Percentiles rank a stretch among this genome's conserved stretches.
phyloP scores from a whole-genome alignment of 2,888 invertebrate species.

The Diarsia brunnea region DNA sequence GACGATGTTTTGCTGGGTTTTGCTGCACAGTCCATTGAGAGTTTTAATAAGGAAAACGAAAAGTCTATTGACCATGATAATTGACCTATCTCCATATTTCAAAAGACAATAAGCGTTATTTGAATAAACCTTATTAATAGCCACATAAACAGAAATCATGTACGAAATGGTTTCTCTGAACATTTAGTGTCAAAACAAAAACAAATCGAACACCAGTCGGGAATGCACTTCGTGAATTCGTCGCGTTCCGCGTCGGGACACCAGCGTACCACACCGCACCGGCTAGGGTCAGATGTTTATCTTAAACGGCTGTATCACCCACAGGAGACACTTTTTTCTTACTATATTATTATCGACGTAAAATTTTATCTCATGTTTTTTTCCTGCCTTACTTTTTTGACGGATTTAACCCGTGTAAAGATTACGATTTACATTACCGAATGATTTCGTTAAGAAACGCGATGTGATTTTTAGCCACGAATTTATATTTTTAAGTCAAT shows the following conservation, averaged over 20 bases:
- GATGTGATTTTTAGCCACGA: conserved; percentile 33
- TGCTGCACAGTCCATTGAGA: not conserved
- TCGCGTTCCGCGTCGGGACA: conserved; percentile 84
- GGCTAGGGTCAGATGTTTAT: conserved; percentile 89
- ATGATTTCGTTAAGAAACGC: conserved; percentile 31
- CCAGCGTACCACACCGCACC: conserved; percentile 55
- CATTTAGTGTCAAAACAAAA: conserved; percentile 80
- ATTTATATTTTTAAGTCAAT: conserved; percentile 54
- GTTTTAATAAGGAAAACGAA: not conserved
- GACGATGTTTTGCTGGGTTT: not conserved
- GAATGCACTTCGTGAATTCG: conserved; percentile 88
- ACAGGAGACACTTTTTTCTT: conserved; percentile 89
- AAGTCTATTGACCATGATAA: not conserved
- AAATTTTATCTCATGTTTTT: conserved; percentile 80
- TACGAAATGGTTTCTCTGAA: conserved; percentile 63
- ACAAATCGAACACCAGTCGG: conserved; percentile 74
- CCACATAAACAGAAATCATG: conserved; percentile 58
- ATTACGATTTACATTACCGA: conserved; percentile 41
- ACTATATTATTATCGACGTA: conserved; percentile 86
- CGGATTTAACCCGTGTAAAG: conserved; percentile 48
- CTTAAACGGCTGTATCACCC: conserved; percentile 90
- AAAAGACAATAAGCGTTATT: not conserved
- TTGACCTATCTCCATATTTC: conserved; percentile 23
- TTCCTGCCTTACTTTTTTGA: conserved; percentile 70
- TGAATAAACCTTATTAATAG: conserved; percentile 59